These are phyloP conservation scores for Lacerta agilis DNA, from an alignment of 2,797 vertebrate species.

Conservation along the genomic window DNA sequence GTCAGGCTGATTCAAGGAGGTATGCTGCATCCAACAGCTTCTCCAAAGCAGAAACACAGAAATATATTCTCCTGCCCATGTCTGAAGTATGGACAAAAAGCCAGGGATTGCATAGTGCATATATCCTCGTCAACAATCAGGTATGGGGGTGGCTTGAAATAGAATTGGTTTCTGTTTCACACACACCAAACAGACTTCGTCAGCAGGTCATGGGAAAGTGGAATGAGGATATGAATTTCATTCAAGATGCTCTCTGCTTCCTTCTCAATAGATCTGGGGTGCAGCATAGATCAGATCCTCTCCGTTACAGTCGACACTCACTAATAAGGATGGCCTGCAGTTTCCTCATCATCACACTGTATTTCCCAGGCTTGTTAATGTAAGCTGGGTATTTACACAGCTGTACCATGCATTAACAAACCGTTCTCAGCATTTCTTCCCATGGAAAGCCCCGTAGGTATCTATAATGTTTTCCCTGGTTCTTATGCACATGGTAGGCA, in stretches of 20 bases:
- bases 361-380: neutral
- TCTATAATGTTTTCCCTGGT: neutral
- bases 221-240: neutral
- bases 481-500: neutral
- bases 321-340: neutral
- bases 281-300: neutral
- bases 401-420: slow-evolving; percentile 3
- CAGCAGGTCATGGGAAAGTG: neutral
- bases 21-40: neutral
- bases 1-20: neutral
- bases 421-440: slow-evolving; percentile 10
- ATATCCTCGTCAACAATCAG: neutral
- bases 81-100: neutral
- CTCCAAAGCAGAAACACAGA: neutral
- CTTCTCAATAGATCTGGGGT: neutral
- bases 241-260: neutral
- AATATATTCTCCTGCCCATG: neutral
- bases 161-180: neutral
- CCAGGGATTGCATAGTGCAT: neutral
- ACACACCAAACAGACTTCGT: neutral
- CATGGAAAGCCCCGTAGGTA: neutral
- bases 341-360: neutral
- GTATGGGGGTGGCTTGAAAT: neutral
- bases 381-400: slow-evolving; percentile 13
- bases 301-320: neutral